Conservation (phyloP, 2,888 invertebrate genomes). For the Yponomeuta malinellus region DNA sequence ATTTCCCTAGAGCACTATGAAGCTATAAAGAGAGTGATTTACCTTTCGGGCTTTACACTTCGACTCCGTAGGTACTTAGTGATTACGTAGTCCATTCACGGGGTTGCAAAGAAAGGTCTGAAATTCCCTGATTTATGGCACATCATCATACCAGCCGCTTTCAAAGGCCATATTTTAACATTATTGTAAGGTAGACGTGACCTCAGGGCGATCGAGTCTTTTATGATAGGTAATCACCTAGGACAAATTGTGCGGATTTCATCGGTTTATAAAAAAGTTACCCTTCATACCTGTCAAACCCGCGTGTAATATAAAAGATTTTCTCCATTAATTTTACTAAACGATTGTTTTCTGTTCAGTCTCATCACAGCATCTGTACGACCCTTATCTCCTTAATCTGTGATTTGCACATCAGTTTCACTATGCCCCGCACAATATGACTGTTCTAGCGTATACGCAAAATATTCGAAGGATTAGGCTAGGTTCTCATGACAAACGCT, state of each 20-base stretch:
- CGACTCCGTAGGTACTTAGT: constrained; percentile 8
- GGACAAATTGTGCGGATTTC: neutral
- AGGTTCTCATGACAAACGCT: too few relatives aligned
- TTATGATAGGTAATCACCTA: neutral
- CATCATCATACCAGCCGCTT: neutral
- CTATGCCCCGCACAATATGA: too few relatives aligned
- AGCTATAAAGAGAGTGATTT: constrained; percentile 23
- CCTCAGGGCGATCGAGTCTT: neutral
- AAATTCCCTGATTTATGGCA: constrained; percentile 7
- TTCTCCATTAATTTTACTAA: too few relatives aligned
- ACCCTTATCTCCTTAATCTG: too few relatives aligned
- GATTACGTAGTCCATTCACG: constrained; percentile 26
- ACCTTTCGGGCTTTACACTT: constrained; percentile 23
- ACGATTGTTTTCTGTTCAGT: too few relatives aligned
- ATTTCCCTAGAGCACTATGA: constrained; percentile 19
- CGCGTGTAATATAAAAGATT: too few relatives aligned
- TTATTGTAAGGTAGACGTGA: neutral
- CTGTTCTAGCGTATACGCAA: too few relatives aligned
- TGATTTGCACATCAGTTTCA: too few relatives aligned
- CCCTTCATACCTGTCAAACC: too few relatives aligned
- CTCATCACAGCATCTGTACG: too few relatives aligned
- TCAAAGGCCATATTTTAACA: neutral
- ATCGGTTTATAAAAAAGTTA: neutral
- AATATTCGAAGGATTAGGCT: too few relatives aligned
- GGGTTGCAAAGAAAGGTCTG: neutral